Conservation (phyloP, 2,113 vertebrate genomes). For the Oryzias melastigma region DNA sequence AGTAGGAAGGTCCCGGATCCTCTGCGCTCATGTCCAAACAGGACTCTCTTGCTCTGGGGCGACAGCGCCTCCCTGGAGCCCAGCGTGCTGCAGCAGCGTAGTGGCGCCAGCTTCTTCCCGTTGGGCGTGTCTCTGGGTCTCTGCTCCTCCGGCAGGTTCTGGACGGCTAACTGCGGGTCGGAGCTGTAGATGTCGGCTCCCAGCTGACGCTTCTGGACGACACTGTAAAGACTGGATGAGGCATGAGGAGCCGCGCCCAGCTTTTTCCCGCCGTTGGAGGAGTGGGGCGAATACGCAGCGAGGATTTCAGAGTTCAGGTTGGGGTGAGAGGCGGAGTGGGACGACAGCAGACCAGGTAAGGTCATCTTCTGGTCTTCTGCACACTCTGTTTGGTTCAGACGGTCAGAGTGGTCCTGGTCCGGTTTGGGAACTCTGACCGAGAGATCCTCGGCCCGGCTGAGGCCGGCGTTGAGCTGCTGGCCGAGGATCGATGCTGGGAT, state of each 20-base stretch:
- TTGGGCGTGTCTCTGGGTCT: constrained; percentile 62
- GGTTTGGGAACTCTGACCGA: constrained; percentile 64
- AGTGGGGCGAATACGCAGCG: constrained; percentile 36
- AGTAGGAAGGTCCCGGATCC: constrained; percentile 76
- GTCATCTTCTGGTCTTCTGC: constrained; percentile 70
- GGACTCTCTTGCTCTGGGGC: constrained; percentile 66
- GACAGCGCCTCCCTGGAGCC: constrained; percentile 73
- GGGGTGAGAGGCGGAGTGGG: constrained; percentile 71
- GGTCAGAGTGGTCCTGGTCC: constrained; percentile 38
- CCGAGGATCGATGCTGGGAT: constrained; percentile 66
- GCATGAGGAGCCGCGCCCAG: constrained; percentile 61
- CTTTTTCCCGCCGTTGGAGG: constrained; percentile 51
- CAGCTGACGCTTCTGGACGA: constrained; percentile 81
- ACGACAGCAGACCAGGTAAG: constrained; percentile 76
- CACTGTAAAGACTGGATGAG: constrained; percentile 80
- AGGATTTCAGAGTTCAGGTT: constrained; percentile 74
- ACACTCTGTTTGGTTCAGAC: constrained; percentile 36
- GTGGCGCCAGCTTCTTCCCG: constrained; percentile 74
- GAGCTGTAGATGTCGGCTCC: constrained; percentile 87
- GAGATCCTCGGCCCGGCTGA: constrained; percentile 70
- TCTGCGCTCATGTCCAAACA: constrained; percentile 72
- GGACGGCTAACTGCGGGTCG: constrained; percentile 80
- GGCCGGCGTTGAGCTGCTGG: constrained; percentile 71
- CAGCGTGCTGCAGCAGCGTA: constrained; percentile 72
- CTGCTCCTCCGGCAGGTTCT: constrained; percentile 57